phyloP scores from a whole-genome alignment of 2,113 vertebrate genomes.

The Osmerus mordax region DNA sequence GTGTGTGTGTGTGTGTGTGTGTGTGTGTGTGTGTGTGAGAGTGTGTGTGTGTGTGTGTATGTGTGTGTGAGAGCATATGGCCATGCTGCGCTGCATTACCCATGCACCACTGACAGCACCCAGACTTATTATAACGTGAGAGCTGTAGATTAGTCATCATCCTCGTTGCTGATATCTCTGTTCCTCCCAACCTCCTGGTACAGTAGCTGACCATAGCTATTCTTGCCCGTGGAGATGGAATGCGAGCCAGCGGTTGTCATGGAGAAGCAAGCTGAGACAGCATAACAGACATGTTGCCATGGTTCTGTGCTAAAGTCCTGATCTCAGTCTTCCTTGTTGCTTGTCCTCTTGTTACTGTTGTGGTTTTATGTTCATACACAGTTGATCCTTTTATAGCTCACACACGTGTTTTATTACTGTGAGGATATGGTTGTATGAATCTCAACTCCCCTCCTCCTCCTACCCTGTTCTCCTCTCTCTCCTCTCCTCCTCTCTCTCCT shows the following conservation, averaged over 20 bases:
- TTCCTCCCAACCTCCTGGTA: constrained; percentile 20
- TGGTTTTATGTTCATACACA: too few species aligned
- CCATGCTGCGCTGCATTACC: constrained; percentile 68
- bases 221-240: constrained; percentile 37
- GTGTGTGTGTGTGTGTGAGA: too few species aligned
- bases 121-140: constrained; percentile 53
- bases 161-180: constrained; percentile 22
- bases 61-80: constrained; percentile 74
- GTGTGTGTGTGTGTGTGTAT: too few species aligned
- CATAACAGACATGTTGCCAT: constrained; percentile 12
- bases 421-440: too few species aligned
- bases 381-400: too few species aligned
- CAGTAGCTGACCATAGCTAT: constrained; percentile 46
- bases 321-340: neutral
- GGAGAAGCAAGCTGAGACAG: constrained; percentile 38
- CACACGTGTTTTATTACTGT: too few species aligned
- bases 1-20: neutral
- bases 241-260: constrained; percentile 26
- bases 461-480: too few species aligned
- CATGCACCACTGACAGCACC: constrained; percentile 54
- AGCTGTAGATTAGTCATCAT: constrained; percentile 51
- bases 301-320: neutral
- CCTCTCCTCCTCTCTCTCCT: too few species aligned
- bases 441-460: too few species aligned
- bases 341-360: too few species aligned